Evolutionary conservation across 2,797 vertebrate species (phyloP), one percentile per base, ranked within the genome.

Genomic region (Alcedo quadribrachys): DNA sequence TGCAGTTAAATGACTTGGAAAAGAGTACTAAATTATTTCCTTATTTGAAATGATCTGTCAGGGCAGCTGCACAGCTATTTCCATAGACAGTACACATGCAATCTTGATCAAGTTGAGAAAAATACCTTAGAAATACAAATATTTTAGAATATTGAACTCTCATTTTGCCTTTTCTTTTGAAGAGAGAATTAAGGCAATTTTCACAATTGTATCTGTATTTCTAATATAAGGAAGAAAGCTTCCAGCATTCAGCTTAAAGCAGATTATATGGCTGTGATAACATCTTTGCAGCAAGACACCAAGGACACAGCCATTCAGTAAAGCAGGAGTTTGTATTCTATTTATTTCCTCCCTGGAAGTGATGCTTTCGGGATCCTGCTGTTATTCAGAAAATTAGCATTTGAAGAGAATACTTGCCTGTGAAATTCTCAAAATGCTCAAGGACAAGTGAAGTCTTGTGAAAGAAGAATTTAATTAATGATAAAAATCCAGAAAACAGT

Each of bases 331-430:
- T 48, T 70, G 15, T 15, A 45, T 57, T 48, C 21, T 76, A 51
- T 69, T 85, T 83, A 57, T 75, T 69, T 81, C 22, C 35, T 73
- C 4, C 2, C 40, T 88, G 63, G 32, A 90, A 95, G 37, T 45
- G 15, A 4, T 86, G 45, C 22, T 76, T 90, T 90, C 61, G 69
- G 33, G 48, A 53, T 48, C 67, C 82, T 24, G 66, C 30, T 75
- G n/a, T 65, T 91, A 86, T 76, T 91, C 16, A 75, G 42, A 63
- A 82, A 84, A 94, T 85, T 45, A 89, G 9, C 40, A 79, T 76
- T 21, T 88, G 83, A 88, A 80, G 43, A 18, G 25, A 83, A 79
- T 24, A 69, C 7, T 28, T 71, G 63, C 61, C 60, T 58, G 17
- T 2, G 3, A 86, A 92, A 86, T 55, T 67, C 61, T 79, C 60